Percentiles rank a stretch among this genome's conserved stretches.
Conservation (phyloP, 2,888 invertebrate species). For the Euplagia quadripunctaria region DNA sequence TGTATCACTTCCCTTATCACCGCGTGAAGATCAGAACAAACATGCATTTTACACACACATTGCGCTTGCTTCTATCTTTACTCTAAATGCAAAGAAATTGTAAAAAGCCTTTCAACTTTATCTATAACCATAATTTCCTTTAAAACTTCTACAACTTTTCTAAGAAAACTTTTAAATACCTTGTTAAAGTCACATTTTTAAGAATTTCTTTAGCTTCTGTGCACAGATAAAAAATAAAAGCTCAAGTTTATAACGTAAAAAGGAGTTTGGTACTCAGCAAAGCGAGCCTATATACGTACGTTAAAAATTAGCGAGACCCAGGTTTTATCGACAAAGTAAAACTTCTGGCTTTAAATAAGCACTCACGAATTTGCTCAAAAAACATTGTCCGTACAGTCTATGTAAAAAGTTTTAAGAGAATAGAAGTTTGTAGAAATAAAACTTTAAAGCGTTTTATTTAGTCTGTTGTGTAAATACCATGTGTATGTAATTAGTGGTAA, state of each 20-base stretch:
- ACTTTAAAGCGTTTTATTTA: not conserved
- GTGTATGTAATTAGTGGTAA: not conserved
- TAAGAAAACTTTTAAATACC: slow-evolving; percentile 38
- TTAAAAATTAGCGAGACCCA: slow-evolving; percentile 44
- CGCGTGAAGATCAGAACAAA: no score
- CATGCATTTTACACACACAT: no score
- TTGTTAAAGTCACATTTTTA: slow-evolving; percentile 31
- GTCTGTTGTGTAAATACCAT: not conserved
- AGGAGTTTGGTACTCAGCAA: slow-evolving; percentile 45
- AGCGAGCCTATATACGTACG: slow-evolving; percentile 41
- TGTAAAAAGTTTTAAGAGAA: not conserved
- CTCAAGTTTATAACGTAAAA: slow-evolving; percentile 41
- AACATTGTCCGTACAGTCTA: not conserved
- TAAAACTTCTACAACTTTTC: slow-evolving; percentile 16
- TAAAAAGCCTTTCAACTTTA: slow-evolving; percentile 11
- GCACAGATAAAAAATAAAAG: slow-evolving; percentile 44
- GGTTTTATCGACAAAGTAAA: slow-evolving; percentile 37
- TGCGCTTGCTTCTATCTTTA: no score
- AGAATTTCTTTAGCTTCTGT: slow-evolving; percentile 32
- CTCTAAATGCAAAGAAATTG: not conserved
- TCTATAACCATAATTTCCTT: slow-evolving; percentile 13
- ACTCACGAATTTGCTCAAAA: not conserved
- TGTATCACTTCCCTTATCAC: no score
- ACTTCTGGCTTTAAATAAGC: slow-evolving; percentile 9
- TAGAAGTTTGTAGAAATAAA: not conserved